These are phyloP conservation scores for Ctenochaetus hawaiiensis DNA, from an alignment of 2,797 vertebrate genomes.

Conservation along the genomic window DNA sequence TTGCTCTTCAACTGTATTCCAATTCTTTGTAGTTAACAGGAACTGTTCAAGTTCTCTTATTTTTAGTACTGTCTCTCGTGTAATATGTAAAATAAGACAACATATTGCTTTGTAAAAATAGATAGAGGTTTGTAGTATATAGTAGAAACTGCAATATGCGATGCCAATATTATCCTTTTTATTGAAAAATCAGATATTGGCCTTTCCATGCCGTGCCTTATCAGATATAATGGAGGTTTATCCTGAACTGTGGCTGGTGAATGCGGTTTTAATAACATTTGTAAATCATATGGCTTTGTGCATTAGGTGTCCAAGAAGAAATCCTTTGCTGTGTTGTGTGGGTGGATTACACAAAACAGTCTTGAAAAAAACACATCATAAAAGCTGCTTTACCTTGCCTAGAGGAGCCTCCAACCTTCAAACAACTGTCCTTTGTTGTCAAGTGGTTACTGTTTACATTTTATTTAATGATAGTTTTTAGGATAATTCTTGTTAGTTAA, in stretches of 20 bases:
- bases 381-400: background rate
- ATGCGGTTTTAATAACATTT: slow-evolving; percentile 44
- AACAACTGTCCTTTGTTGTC: slow-evolving; percentile 1
- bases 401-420: background rate
- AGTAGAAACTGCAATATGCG: background rate
- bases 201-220: slow-evolving; percentile 13
- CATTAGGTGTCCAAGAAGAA: background rate
- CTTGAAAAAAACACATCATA: background rate
- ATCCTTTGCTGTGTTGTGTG: background rate
- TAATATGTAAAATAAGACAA: background rate
- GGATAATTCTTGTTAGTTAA: background rate
- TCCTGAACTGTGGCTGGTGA: background rate
- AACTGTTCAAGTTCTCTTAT: background rate
- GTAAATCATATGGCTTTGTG: slow-evolving; percentile 42
- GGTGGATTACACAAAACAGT: background rate
- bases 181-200: slow-evolving; percentile 23
- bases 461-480: background rate
- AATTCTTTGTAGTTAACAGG: too few species aligned
- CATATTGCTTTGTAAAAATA: background rate
- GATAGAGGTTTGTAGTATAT: background rate
- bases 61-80: background rate
- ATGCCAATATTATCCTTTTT: slow-evolving; percentile 20
- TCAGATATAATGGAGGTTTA: slow-evolving; percentile 13
- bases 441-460: background rate
- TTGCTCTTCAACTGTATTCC: background rate